Conservation (phyloP, 2,797 vertebrate species). For the Buceros bicornis region DNA sequence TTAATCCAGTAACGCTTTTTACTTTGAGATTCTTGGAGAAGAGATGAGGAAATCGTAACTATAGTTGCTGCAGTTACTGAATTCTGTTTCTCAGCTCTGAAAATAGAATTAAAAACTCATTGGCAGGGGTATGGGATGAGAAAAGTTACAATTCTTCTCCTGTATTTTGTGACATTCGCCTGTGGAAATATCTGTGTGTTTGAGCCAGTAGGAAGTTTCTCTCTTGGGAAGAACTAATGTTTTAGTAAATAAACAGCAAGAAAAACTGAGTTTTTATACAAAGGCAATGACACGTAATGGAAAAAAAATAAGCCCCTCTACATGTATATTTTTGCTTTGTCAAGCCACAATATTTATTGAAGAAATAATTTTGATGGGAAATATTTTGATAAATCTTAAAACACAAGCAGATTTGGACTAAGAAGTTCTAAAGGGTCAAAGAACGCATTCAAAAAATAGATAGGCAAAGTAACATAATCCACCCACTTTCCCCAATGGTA, state of each 20-base stretch:
- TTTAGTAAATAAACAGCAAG: slow-evolving; percentile 22
- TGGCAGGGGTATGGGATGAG: not conserved
- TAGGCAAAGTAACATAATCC: not conserved
- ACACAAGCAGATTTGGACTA: not conserved
- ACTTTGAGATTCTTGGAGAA: not conserved
- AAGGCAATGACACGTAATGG: not conserved
- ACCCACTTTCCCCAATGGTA: not conserved
- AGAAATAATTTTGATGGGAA: slow-evolving; percentile 37
- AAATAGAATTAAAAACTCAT: not conserved
- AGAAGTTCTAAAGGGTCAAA: not conserved
- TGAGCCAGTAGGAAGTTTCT: not conserved
- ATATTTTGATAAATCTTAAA: slow-evolving; percentile 47
- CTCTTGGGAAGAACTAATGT: not conserved
- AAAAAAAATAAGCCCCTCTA: slow-evolving; percentile 8
- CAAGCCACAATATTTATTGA: slow-evolving; percentile 45
- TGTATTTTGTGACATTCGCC: not conserved
- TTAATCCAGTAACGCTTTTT: not conserved
- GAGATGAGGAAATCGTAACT: not conserved
- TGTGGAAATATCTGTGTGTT: not conserved
- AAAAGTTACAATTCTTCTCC: not conserved
- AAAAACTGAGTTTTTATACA: slow-evolving; percentile 19
- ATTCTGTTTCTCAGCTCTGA: not conserved
- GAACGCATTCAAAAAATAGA: not conserved
- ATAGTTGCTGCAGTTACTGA: not conserved
- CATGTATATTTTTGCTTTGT: slow-evolving; percentile 26